A percentile compares a stretch with the other conserved stretches of the same genome.
phyloP scores from a whole-genome alignment of 2,888 invertebrate species.

The Hemithea aestivaria region DNA sequence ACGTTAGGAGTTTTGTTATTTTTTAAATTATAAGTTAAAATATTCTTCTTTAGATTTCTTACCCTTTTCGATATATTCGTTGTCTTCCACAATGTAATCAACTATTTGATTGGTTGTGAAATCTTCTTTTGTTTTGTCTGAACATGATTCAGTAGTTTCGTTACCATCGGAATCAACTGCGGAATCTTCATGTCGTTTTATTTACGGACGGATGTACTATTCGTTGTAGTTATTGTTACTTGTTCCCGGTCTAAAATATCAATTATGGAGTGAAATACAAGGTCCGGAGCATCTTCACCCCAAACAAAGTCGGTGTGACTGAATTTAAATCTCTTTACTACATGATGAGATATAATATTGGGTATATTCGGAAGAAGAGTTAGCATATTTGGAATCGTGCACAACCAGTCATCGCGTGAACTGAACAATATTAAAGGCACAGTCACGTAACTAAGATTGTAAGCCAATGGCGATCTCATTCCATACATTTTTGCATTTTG shows the following conservation, averaged over 20 bases:
- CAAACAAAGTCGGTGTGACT: constrained; percentile 48
- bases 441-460: constrained; percentile 32
- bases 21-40: too few species aligned
- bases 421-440: constrained; percentile 38
- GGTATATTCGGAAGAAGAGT: constrained; percentile 32
- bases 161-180: too few species aligned
- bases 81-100: too few species aligned
- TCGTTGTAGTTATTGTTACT: background rate
- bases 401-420: constrained; percentile 43
- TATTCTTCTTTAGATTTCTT: too few species aligned
- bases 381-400: constrained; percentile 31
- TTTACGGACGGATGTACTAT: too few species aligned
- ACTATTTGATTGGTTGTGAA: too few species aligned
- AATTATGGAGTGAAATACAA: constrained; percentile 31
- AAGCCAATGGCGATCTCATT: constrained; percentile 26
- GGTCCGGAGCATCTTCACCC: constrained; percentile 32
- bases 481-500: constrained; percentile 33
- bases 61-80: too few species aligned
- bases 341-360: constrained; percentile 31
- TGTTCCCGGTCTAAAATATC: constrained; percentile 20
- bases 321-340: constrained; percentile 33
- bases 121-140: too few species aligned
- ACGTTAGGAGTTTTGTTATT: too few species aligned
- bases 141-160: too few species aligned
- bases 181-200: too few species aligned